Evolutionary conservation across 2,888 invertebrate species (phyloP), one percentile per base, ranked within the genome.

Genomic region (Gonocerus acuteangulatus): DNA sequence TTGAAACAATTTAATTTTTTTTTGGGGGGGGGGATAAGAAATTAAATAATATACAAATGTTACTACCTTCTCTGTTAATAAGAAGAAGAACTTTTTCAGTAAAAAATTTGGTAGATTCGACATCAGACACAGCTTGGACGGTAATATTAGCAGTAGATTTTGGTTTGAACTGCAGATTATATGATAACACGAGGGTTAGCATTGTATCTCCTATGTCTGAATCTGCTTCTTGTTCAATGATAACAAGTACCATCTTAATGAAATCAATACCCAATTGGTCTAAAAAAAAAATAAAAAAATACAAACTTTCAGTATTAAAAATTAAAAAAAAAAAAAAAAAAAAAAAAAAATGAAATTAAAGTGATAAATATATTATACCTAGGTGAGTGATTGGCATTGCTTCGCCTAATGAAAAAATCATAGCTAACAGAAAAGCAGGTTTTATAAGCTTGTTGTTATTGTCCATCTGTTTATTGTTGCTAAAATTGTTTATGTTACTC

Each of bases 391-490:
- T 81, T 1, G 95, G 94, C 79, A 95, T 84, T 48, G 83, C 82
- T 73, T 95, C 93, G 0, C 89, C 94, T 81, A 90, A 88, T 58
- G 90, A 92, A 73, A 95, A 85, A 51, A 95, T 83, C 82, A 93
- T 89, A 52, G 90, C 89, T 62, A 95, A 76, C 67, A 95, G 80
- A 64, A 89, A 79, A 1, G 89, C 85, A 18, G 91, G 87, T 75
- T 90, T 87, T 68, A 87, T 86, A 66, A 93, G 80, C 69, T 89
- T 86, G 69, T 86, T 83, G 70, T 87, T 82, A 21, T 7, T 42
- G 27, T 27, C 27, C 27, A 27, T 6, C 9, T 4, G 27, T 27
- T 27, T 27, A 27, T 27, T 4, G 9, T 9, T 27, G 27, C 9
- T 27, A 9, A 27, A 6, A 69, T 89, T 86, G 68, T 84, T 80